Percentiles rank a stretch among this genome's conserved stretches.
These are phyloP conservation scores for Mesopsocus fuscifrons DNA, from an alignment of 2,888 invertebrate genomes.

Conservation along the genomic window DNA sequence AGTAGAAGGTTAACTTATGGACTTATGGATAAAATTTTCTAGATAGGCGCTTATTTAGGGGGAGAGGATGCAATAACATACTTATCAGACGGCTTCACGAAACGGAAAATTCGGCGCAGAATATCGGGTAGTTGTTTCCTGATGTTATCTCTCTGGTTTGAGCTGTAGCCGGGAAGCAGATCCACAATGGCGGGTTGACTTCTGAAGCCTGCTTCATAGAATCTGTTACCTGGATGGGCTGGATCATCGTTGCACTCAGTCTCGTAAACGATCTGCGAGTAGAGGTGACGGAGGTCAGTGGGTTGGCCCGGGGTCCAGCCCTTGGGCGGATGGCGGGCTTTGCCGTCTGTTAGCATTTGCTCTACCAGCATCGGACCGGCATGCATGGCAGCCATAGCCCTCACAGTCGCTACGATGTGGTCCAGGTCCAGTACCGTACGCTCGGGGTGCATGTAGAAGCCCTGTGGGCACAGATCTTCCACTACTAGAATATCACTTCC, in stretches of 20 bases:
- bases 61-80: no score
- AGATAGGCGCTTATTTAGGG: no score
- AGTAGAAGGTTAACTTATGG: no score
- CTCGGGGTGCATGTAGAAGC: background rate
- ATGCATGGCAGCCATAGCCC: constrained; percentile 1
- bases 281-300: background rate
- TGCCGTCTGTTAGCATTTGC: background rate
- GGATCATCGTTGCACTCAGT: background rate
- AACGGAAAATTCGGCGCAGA: background rate
- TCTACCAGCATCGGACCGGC: background rate
- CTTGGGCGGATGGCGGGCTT: background rate
- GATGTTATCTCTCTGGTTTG: background rate
- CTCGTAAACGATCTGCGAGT: background rate
- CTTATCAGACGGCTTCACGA: constrained; percentile 1
- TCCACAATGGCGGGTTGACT: constrained; percentile 1
- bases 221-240: background rate
- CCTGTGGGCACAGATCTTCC: background rate
- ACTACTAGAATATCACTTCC: background rate
- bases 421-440: background rate
- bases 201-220: background rate
- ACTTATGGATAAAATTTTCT: no score
- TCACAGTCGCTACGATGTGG: background rate
- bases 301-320: background rate
- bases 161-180: background rate
- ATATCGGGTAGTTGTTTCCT: background rate